Base-by-base conservation (phyloP, 2,797 vertebrate genomes). In the Neosilurus mollespiculum region DNA sequence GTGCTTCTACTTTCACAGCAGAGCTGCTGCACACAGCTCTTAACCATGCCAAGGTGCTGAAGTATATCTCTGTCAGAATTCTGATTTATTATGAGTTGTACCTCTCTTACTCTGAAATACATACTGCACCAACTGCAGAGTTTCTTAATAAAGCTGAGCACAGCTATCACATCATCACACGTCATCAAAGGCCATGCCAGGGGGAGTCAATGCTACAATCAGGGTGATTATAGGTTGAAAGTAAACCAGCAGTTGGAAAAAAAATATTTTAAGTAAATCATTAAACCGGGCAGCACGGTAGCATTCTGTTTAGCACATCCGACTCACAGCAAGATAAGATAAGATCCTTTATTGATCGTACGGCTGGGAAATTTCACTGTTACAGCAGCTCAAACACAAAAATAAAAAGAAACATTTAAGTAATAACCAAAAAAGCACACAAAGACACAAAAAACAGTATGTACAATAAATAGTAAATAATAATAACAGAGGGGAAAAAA, bases 21-120 rank as follows among this genome's bases (percentile, higher is more conserved):
- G 66, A 62, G 66, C 67, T 83, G 82, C 82, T 49, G 56, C 37
- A 20, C 54, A 71, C 82, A 78, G 81, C 81, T 82, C 58, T 34
- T 75, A 82, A 22, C 61, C 71, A 66, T 82, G 71, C 81, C 81
- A 82, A 82, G 72, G 43, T 75, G 71, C 61, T 83, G 58, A 53
- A 58, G 66, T 22, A 61, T 78, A 69, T 61, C 73, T 73, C 59
- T 78, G 78, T 75, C 78, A 84, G 58, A 84, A 73, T 43, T 80
- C 69, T 73, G 83, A 80, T 80, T 77, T 83, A 83, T 78, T 69
- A 69, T n/a, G 53, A 62, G 37, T 67, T 56, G 30, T 65, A 84
- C 43, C 54, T 62, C 49, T 58, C 24, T 53, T 65, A 30, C n/a
- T 54, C 56, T 54, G 66, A 71, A 79, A 62, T 70, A 62, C 76